Evolutionary conservation across 2,113 vertebrate species (phyloP).

Genomic region (Barbus barbus): DNA sequence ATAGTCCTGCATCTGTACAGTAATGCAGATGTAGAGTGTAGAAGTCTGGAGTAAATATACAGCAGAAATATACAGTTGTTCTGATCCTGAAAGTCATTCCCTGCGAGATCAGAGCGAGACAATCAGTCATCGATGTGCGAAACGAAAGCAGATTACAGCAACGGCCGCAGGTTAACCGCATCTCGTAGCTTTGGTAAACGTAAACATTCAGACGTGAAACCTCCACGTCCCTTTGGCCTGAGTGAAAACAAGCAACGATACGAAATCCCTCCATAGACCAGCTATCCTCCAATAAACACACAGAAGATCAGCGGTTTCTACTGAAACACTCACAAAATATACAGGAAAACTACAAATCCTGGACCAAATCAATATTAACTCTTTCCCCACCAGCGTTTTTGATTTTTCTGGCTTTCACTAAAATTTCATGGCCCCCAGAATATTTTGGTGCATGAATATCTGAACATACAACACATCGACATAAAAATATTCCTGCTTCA

Average conservation of each 20-base stretch:
- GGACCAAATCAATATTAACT: no score
- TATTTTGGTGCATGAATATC: no score
- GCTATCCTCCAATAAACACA: conserved; percentile 17
- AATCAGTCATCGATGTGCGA: neutral
- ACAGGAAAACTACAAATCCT: no score
- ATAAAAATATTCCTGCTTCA: no score
- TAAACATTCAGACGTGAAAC: neutral
- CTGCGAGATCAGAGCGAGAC: no score
- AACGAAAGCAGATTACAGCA: no score
- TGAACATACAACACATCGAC: no score
- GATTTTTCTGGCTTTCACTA: no score
- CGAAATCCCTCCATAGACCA: neutral
- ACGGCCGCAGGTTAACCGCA: no score
- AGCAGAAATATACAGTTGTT: neutral
- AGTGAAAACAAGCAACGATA: neutral
- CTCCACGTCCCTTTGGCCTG: conserved; percentile 17
- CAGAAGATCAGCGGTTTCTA: neutral
- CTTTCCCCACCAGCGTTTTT: no score
- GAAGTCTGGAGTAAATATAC: neutral
- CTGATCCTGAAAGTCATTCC: neutral
- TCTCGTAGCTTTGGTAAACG: neutral
- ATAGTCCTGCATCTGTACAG: neutral
- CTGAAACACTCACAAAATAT: neutral
- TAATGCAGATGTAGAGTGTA: neutral
- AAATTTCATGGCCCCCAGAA: no score